Conservation (phyloP, 2,113 vertebrate genomes). For the Misgurnus mizolepis region DNA sequence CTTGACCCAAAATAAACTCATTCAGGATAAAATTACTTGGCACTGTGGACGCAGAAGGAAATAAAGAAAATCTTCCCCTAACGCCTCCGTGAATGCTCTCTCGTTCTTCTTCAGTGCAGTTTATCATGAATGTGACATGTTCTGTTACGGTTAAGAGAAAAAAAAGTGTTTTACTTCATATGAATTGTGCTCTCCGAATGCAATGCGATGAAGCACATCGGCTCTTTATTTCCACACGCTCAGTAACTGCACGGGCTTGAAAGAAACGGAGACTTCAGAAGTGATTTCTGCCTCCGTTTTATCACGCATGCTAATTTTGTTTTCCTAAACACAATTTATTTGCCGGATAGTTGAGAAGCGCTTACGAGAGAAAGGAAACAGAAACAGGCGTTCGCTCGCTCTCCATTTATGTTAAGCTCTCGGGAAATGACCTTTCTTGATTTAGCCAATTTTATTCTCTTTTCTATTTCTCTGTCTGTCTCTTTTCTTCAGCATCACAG, state of each 20-base stretch:
- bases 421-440: neutral
- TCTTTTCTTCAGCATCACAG: neutral
- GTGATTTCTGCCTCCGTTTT: constrained; percentile 18
- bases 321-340: constrained; percentile 24
- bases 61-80: neutral
- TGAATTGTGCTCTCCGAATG: constrained; percentile 27
- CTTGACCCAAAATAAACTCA: too few species aligned
- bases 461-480: neutral
- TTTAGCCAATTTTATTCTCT: neutral
- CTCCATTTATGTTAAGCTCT: neutral
- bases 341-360: neutral
- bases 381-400: neutral
- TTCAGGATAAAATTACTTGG: too few species aligned
- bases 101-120: constrained; percentile 11
- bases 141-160: neutral
- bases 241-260: constrained; percentile 18
- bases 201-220: constrained; percentile 40
- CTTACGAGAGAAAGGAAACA: neutral
- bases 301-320: constrained; percentile 24
- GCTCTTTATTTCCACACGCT: constrained; percentile 45
- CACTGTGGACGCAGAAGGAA: neutral
- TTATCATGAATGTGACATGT: constrained; percentile 39
- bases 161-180: constrained; percentile 12
- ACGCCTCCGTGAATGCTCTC: neutral
- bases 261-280: constrained; percentile 10